Conservation (phyloP, 2,797 vertebrate genomes). For the Lemur catta region DNA sequence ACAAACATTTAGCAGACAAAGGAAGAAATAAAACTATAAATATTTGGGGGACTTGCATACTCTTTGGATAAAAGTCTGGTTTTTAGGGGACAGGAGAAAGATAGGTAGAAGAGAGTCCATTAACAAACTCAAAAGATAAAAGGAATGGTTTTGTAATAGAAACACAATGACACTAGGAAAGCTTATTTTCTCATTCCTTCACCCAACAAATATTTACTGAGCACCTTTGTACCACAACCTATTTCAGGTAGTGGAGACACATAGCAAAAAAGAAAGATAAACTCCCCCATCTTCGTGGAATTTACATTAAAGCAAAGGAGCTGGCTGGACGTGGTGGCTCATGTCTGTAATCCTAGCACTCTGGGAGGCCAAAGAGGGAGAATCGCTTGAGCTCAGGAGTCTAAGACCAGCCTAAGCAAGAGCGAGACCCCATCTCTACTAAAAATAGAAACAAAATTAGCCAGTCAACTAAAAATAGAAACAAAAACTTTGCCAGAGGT, state of each 20-base stretch:
- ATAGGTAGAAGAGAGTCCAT: neutral
- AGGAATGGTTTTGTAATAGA: neutral
- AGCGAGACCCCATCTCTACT: too few species aligned
- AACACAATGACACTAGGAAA: neutral
- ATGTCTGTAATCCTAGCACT: too few species aligned
- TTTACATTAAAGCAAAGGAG: neutral
- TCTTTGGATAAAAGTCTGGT: neutral
- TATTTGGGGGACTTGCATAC: neutral
- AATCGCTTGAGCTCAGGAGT: too few species aligned
- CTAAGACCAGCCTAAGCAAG: too few species aligned
- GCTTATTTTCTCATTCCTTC: neutral
- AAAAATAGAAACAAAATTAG: too few species aligned
- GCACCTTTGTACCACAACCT: neutral
- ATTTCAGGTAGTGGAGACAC: neutral
- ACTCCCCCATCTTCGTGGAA: neutral
- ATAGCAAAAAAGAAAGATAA: neutral
- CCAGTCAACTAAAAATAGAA: too few species aligned
- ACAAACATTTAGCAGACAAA: neutral
- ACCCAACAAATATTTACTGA: neutral
- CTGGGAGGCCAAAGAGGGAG: too few species aligned
- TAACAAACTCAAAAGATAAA: conserved; percentile 1
- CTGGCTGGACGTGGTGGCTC: neutral
- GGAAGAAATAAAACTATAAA: neutral
- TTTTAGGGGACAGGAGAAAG: neutral
- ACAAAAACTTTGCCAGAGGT: too few species aligned